phyloP scores from a whole-genome alignment of 64 coral and sea anemone genomes.

The Orbicella faveolata region DNA sequence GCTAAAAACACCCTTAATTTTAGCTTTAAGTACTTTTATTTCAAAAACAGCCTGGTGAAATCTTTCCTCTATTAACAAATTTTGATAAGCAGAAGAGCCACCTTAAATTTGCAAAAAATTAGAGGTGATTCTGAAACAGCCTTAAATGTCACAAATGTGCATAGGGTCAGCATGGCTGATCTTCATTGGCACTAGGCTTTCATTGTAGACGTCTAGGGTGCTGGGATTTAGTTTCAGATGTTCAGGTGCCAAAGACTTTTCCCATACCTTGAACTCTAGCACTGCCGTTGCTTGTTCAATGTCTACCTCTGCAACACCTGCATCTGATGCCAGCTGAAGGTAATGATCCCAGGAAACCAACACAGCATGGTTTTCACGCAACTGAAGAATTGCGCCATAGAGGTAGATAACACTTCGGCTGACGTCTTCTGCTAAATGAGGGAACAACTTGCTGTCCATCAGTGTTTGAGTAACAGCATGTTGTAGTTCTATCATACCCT shows the following conservation, averaged over 20 bases:
- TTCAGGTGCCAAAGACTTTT: neutral
- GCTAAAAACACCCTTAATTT: too few relatives aligned
- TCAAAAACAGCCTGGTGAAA: too few relatives aligned
- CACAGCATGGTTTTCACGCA: constrained; percentile 41
- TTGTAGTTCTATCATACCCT: constrained; percentile 62
- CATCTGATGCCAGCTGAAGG: constrained; percentile 46
- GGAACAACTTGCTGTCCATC: constrained; percentile 39
- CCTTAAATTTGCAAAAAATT: too few relatives aligned
- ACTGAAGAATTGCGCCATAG: constrained; percentile 44
- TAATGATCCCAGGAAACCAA: constrained; percentile 63
- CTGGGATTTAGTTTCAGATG: neutral
- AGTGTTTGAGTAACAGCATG: constrained; percentile 30
- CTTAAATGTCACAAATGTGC: too few relatives aligned
- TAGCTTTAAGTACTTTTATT: too few relatives aligned
- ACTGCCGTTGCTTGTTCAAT: constrained; percentile 27
- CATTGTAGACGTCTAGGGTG: too few relatives aligned
- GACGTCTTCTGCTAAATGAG: constrained; percentile 51
- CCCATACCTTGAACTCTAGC: constrained; percentile 52
- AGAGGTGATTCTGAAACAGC: too few relatives aligned
- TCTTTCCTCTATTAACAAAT: too few relatives aligned
- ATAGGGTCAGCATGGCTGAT: too few relatives aligned
- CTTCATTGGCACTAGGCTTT: too few relatives aligned
- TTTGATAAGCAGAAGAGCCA: too few relatives aligned
- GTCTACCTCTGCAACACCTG: constrained; percentile 32
- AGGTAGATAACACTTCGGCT: constrained; percentile 31